Base-by-base conservation (phyloP, 2,797 vertebrate species). In the Salmo trutta region DNA sequence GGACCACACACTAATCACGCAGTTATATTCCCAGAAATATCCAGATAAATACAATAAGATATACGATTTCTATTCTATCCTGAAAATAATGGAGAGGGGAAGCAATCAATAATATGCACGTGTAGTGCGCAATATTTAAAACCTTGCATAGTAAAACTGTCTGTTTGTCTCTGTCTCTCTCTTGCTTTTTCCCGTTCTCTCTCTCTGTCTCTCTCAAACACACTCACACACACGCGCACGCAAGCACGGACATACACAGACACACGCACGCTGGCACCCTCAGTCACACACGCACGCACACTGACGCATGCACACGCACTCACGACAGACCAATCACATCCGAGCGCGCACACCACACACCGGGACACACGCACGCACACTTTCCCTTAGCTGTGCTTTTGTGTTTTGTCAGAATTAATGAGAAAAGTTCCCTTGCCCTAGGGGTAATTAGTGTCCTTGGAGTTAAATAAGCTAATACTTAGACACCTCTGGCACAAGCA, bases 401-500 rank as follows among this genome's bases (percentile, higher is more conserved):
- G 97, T 98, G 96, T 99, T 98, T 99, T 98, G 97, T 99, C 97
- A 97, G 97, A 99, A 98, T 99, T 99, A 99, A 99, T 99, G 98
- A 99, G 98, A 99, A 98, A 99, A 98, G 97, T 99, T 98, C 96
- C 96, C 96, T 96, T 98, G 98, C 98, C 98, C 97, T 98, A 96
- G 97, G 98, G 98, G 97, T 99, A 99, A 99, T 99, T 99, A 99
- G 97, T 99, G 98, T 99, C 98, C 98, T 99, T 99, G 97, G 98
- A 99, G 98, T 99, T 99, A 99, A 99, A 99, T 99, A 99, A 99
- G 98, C 98, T 98, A 97, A 99, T 98, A 98, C 97, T 97, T 98
- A 98, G 97, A 97, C 98, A 99, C 98, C 97, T 98, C 97, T 98
- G 96, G 97, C 98, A 97, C 97, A 99, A 96, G 97, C 98, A 99